phyloP scores from a whole-genome alignment of 2,797 vertebrate species.

The Ctenopoma kingsleyae region DNA sequence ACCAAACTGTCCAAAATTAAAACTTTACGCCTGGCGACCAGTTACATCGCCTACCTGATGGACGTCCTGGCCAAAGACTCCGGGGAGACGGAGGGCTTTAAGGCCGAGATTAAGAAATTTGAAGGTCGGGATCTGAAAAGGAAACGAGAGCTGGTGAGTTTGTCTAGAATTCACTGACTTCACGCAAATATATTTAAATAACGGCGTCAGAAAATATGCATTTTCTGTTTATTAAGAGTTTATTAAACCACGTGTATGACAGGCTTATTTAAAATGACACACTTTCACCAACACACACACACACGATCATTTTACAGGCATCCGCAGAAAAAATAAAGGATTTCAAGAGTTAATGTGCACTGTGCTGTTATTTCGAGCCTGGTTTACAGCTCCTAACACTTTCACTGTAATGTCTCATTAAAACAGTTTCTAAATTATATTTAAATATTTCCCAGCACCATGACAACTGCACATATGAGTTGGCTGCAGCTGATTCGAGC shows the following conservation, averaged over 20 bases:
- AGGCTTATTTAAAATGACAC: neutral
- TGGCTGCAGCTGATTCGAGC: no score
- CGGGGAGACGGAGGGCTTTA: slow-evolving; percentile 92
- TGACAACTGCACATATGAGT: no score
- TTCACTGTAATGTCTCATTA: no score
- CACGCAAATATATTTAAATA: no score
- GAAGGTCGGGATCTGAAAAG: slow-evolving; percentile 91
- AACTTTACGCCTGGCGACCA: slow-evolving; percentile 90
- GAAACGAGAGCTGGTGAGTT: slow-evolving; percentile 91
- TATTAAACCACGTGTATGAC: neutral
- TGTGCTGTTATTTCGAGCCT: no score
- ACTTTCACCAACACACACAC: neutral
- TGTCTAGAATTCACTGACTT: no score
- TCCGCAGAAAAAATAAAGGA: no score
- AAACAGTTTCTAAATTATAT: no score
- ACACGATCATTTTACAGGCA: no score
- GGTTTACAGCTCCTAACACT: no score
- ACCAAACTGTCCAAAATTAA: slow-evolving; percentile 94
- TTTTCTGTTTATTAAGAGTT: no score
- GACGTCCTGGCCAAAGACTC: slow-evolving; percentile 94
- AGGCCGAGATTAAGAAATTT: slow-evolving; percentile 94
- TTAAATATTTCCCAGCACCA: no score
- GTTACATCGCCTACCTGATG: slow-evolving; percentile 93
- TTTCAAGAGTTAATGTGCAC: neutral
- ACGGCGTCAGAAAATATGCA: neutral